Conservation (phyloP, 2,888 invertebrate genomes). For the Oligia fasciuncula region DNA sequence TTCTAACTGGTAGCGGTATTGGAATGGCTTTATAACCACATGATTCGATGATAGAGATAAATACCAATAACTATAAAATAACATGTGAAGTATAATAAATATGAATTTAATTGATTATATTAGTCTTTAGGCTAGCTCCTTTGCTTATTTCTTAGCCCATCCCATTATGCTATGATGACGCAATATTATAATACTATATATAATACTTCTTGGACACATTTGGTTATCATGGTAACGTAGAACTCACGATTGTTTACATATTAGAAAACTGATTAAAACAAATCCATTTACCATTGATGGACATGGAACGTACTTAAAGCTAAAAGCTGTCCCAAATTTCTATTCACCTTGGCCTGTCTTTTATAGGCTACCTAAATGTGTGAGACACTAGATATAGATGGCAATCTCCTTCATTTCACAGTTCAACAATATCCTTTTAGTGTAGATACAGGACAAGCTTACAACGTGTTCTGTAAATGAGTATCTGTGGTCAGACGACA, state of each 20-base stretch:
- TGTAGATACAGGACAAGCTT: not conserved
- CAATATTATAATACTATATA: conserved; percentile 1
- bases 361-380: not conserved
- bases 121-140: conserved; percentile 19
- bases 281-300: conserved; percentile 26
- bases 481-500: not conserved
- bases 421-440: not conserved
- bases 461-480: conserved; percentile 1
- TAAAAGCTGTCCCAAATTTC: conserved; percentile 5
- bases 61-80: conserved; percentile 45
- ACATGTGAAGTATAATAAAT: conserved; percentile 37
- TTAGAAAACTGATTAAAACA: conserved; percentile 36
- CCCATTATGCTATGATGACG: conserved; percentile 23
- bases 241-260: conserved; percentile 14
- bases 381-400: not conserved
- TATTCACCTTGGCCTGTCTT: not conserved
- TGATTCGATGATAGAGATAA: conserved; percentile 38
- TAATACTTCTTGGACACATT: conserved; percentile 1
- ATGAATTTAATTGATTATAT: conserved; percentile 43
- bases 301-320: conserved; percentile 16
- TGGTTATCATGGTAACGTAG: conserved; percentile 2
- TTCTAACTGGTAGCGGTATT: conserved; percentile 35
- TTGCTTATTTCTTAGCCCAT: conserved; percentile 24
- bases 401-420: not conserved
- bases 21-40: conserved; percentile 42